Base-by-base conservation (phyloP, 2,888 invertebrate genomes). In the Acrocyrtus sp. region DNA sequence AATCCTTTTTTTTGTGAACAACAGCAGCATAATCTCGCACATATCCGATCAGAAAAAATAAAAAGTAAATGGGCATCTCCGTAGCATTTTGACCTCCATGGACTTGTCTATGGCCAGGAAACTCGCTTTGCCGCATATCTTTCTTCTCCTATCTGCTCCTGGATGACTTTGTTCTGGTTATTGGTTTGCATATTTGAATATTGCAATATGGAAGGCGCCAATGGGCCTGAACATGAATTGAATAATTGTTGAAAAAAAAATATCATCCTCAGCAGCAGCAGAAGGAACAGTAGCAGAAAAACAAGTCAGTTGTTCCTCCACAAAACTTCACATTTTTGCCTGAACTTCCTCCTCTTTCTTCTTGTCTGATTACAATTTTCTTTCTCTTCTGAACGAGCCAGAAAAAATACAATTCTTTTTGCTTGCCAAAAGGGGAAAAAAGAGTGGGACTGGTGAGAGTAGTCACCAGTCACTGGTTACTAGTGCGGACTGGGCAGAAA, bases 91-190 rank as follows among this genome's bases (percentile, higher is more conserved):
- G 69, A 69, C 69, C 69, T 62, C 62, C 24, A 47, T 56, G 62
- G 60, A 69, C 69, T 69, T 69, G 69, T 69, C 69, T 69, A 62
- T 68, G 68, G 61, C 47, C 45, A 66, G 22, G 34, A 34, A 34
- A 34, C 34, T 34, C 12, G 66, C 61, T 61, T 48, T 29, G 29
- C 39, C n/a, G 21, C 26, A 27, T n/a, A 54, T 56, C n/a, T n/a
- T 19, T 56, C 22, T 56, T 21, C 22, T 5, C 22, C 10, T 50
- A n/a, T n/a, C n/a, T n/a, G n/a, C n/a, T n/a, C 34, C 34, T 34
- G 34, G 34, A 34, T 34, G 5, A 34, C n/a, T n/a, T n/a, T 8
- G 34, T 34, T 34, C 34, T 8, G 6, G 34, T 34, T 34, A 50
- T 50, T 50, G 17, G 22, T 22, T 50, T 21, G 19, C 45, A 17